Evolutionary conservation across 2,797 vertebrate species (phyloP), one percentile per base, ranked within the genome.

Genomic region (Rhynchotus rufescens): DNA sequence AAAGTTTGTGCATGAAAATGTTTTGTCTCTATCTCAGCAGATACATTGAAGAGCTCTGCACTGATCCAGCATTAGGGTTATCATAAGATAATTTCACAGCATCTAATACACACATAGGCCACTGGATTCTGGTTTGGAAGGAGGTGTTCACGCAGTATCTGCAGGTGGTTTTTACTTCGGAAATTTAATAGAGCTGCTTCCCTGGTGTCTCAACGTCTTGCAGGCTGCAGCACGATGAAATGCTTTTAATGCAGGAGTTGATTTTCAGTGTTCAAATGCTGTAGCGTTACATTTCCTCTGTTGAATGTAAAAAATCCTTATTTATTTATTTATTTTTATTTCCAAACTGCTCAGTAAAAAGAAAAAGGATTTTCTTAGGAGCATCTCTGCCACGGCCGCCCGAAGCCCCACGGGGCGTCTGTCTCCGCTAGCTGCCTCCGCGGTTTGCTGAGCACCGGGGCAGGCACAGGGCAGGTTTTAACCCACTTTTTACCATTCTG

Each of bases 21-120:
- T 47, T 84, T 30, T 84, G 62, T 67, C 49, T 3, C 0, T 86
- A 72, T 74, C 90, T 83, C 73, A 16, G 34, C 16, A 1, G 47
- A 36, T 36, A 9, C 9, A 36, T 0, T 16, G 65, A 15, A 4
- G 6, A 77, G 0, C 82, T 90, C 93, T 79, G 13, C 2, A 79
- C 87, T 92, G 88, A 84, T 65, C 83, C 77, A 34, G 86, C 32
- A 0, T 6, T 44, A 7, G 15, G 34, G 47, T 85, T 74, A 47
- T 1, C 21, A 7, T 94, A 74, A 93, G 80, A 26, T 2, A n/a
- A 6, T 90, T 92, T 94, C 94, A 95, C 92, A 93, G 93, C 4
- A 49, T 47, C 88, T 94, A 65, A 90, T 87, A 94, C 84, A 76
- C 89, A 80, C 91, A 86, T 79, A 87, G 80, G 57, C 94, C 92